Base-by-base conservation (phyloP, 1,140 invertebrate genomes). In the Hestina assimilis region DNA sequence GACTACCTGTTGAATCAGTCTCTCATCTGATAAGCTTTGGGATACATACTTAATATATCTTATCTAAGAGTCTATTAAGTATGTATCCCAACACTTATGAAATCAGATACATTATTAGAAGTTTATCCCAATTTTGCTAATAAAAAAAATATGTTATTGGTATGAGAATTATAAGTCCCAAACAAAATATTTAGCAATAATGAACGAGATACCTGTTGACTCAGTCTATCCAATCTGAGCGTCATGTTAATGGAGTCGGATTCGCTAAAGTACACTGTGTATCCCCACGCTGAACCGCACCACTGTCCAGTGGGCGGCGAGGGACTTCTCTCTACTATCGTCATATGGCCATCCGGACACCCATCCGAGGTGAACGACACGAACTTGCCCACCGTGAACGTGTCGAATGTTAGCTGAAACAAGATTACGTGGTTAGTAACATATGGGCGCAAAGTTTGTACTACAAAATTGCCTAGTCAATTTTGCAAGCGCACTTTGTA, bases 231-330 rank as follows among this genome's bases (percentile, higher is more conserved):
- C 17, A 96, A 83, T 69, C 91, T 89, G 29, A 95, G 86, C 12
- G 94, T 94, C 69, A 96, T 87, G 78, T 95, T 95, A 58, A 96
- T 92, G 51, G 93, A 94, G 52, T 91, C 87, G 14, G 93, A 94
- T 83, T 96, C 94, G 79, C 94, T 95, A 89, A 95, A 96, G 87
- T 95, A 96, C 19, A 95, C 94, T 0, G 94, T 95, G 81, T 95
- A 95, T 17, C 94, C 94, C 93, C 94, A 95, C 3, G 94, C 94
- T 28, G 93, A 94, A 11, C 95, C 95, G 72, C 95, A 95, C 94
- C 94, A 96, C 83, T 94, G 93, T 1, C 95, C 95, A n/a, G 92
- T 93, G 8, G 93, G 92, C 4, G 91, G 90, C 1, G 93, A 93
- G 1, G 93, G 90, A 66, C 92, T 93, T 19, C 90, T 89, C 81